Evolutionary conservation across 2,113 vertebrate species (phyloP), one percentile per base, ranked within the genome.

Genomic region (Notarius quadriscutis): DNA sequence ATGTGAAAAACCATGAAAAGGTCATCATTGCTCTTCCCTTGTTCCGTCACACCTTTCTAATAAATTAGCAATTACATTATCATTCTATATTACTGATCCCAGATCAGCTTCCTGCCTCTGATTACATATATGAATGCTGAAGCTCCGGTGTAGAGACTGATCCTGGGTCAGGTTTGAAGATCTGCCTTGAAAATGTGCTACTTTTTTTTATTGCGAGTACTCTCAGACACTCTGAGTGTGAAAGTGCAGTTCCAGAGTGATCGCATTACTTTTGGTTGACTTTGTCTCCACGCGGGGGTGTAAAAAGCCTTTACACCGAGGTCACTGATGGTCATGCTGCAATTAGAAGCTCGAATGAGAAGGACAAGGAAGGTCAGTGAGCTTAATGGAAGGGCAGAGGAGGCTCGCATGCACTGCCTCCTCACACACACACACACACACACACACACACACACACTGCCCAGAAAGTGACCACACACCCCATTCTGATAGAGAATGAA

Each of bases 291-390:
- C 18, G 9, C 71, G 10, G 14, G 27, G 57, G 78, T 71, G 78
- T 87, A 48, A 82, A 74, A 85, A 81, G 65, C n/a, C 57, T 53
- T 55, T 12, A 75, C 57, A 8, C 51, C 22, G 67, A 88, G 85
- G 85, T 86, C 85, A 22, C 67, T 67, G 79, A 53, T 20, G 69
- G 86, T 60, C 67, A 48, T 12, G 2, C n/a, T 11, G 48, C 81
- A 87, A 87, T 87, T 87, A 87, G 81, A 83, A 77, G 63, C 53
- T 55, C 55, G 78, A 81, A 53, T 53, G 53, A 81, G 85, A 86
- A 81, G 65, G 85, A 86, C 85, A 50, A 55, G 34, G 85, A 81
- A 86, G 85, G 85, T 81, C 85, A 86, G 85, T 60, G 65, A 86
- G 85, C 67, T 72, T 86, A 81, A 86, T 86, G 65, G 63, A 81